Evolutionary conservation across 2,113 vertebrate species (phyloP), one percentile per base, ranked within the genome.

Genomic region (Alethe diademata): DNA sequence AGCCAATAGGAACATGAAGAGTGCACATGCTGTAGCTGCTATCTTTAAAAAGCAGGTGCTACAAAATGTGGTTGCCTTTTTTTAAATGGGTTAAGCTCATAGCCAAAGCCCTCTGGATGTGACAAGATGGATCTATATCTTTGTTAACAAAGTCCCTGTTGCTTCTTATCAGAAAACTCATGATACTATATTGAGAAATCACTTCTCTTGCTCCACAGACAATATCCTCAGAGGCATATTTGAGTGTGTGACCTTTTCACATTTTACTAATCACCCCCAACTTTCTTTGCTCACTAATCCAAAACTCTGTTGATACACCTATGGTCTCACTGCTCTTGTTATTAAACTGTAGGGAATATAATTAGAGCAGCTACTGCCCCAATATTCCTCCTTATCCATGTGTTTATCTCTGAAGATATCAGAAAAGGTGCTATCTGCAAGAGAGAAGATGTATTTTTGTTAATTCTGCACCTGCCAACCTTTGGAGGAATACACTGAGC

Each of bases 321-420:
- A 91, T 76, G 54, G 78, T 90, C 92, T 95, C 90, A 71, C 83
- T 29, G 83, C 74, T 94, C 94, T 86, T 95, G 92, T 97, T 97
- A 97, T 97, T 97, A 97, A 97, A 92, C 93, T 92, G 88, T 90
- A 85, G 95, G 97, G 96, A 96, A 95, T 92, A 95, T 95, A 98
- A 97, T 97, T 97, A 97, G 96, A 95, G 96, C 86, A 82, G 91
- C 91, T 97, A 98, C 97, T 98, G 90, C 96, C 96, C 72, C 91
- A 75, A 47, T 98, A 98, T 98, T 97, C 97, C 97, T 93, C 88
- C 92, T 93, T 97, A 97, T 97, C 92, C 35, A 0, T 66, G 50
- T 1, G 4, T 96, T 96, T 96, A 93, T 95, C 95, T 81, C 42
- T 80, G 71, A 82, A 97, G 96, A 96, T 96, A 93, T 78, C 84